Evolutionary conservation across 2,113 vertebrate genomes (phyloP).

Genomic region (Genyomyrus donnyi): DNA sequence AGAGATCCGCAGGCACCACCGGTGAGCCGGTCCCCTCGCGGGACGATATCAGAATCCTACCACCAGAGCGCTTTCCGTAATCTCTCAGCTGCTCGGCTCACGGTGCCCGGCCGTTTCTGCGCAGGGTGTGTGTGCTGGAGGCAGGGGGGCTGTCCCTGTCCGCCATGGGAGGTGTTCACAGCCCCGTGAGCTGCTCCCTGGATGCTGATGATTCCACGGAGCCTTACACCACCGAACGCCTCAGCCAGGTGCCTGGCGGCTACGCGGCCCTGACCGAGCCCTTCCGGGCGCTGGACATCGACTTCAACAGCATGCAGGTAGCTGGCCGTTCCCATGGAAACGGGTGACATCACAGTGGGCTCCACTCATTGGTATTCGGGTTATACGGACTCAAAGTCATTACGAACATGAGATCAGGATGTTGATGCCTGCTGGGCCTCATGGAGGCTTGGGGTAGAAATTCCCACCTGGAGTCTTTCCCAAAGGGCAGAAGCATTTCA

Average conservation of each 20-base stretch:
- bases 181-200: constrained; percentile 63
- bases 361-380: background rate
- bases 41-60: background rate
- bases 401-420: background rate
- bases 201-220: constrained; percentile 74
- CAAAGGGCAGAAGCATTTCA: background rate
- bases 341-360: background rate
- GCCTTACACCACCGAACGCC: constrained; percentile 90
- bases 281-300: constrained; percentile 74
- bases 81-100: background rate
- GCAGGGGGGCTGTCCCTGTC: constrained; percentile 70
- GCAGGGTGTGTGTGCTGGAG: constrained; percentile 64
- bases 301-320: constrained; percentile 88
- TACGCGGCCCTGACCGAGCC: constrained; percentile 75
- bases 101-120: background rate
- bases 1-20: constrained; percentile 90
- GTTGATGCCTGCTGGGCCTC: background rate
- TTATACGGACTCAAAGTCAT: background rate
- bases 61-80: background rate
- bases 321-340: constrained; percentile 8
- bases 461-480: background rate
- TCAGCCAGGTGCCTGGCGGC: constrained; percentile 79
- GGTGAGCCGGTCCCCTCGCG: constrained; percentile 50
- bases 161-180: constrained; percentile 66
- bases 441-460: background rate